A percentile compares a stretch with the other conserved stretches of the same genome.
Evolutionary conservation across 2,797 vertebrate species (phyloP).

Genomic region (Xyrichtys novacula): DNA sequence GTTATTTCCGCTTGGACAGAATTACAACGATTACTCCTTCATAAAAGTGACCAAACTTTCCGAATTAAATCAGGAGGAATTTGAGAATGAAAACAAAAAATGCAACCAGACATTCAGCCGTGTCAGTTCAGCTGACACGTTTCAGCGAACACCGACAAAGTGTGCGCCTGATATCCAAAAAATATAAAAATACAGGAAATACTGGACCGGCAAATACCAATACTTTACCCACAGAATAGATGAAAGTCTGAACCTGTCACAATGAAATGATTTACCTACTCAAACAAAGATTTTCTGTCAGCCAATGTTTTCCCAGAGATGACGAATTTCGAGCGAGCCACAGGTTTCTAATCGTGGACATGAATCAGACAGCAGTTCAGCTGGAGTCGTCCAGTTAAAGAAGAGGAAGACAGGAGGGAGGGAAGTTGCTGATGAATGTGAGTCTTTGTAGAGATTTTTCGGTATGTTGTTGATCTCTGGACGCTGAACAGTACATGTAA

Average conservation of each 20-base stretch:
- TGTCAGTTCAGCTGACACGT: conserved; percentile 1
- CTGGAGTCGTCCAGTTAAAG: conserved; percentile 83
- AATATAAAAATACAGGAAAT: conserved; percentile 34
- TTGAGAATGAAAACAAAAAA: background rate
- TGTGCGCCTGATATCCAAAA: conserved; percentile 24
- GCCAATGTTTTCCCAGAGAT: conserved; percentile 27
- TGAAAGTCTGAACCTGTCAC: conserved; percentile 27
- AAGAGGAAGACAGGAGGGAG: conserved; percentile 51
- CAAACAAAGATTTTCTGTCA: background rate
- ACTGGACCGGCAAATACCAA: conserved; percentile 5
- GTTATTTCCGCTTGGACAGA: background rate
- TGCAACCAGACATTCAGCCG: background rate
- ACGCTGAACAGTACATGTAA: conserved; percentile 72
- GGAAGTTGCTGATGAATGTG: conserved; percentile 38
- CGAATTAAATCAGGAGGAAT: background rate
- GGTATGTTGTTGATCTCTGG: conserved; percentile 60
- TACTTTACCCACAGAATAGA: conserved; percentile 10
- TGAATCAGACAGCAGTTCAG: conserved; percentile 83
- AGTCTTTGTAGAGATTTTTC: conserved; percentile 43
- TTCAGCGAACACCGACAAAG: background rate
- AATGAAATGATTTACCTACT: background rate
- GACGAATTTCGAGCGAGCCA: conserved; percentile 43
- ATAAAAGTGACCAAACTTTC: background rate
- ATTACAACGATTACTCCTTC: background rate
- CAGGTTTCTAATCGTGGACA: conserved; percentile 13